Percentiles rank a stretch among this genome's conserved stretches.
Conservation (phyloP, 1,140 invertebrate species). For the Hyphantria cunea region DNA sequence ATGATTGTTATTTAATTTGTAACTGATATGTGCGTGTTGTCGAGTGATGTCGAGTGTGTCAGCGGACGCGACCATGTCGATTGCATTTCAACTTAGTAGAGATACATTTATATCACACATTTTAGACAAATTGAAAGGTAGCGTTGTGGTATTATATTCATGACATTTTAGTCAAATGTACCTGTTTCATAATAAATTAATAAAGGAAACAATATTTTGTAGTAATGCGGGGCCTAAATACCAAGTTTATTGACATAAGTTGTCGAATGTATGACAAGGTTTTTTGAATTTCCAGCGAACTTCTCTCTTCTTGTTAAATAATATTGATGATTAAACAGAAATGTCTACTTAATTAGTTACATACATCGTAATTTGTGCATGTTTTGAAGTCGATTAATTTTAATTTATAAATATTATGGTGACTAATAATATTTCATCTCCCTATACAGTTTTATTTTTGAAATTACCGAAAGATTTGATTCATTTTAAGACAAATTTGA, state of each 20-base stretch:
- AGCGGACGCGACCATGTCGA: constrained; percentile 7
- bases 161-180: constrained; percentile 68
- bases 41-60: background rate
- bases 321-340: constrained; percentile 6
- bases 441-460: no score
- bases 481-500: no score
- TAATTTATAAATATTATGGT: no score
- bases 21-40: constrained; percentile 5
- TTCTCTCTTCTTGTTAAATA: constrained; percentile 5
- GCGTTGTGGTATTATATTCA: constrained; percentile 61
- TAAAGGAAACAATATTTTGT: constrained; percentile 45
- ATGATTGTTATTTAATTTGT: constrained; percentile 19
- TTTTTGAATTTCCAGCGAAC: constrained; percentile 39
- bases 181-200: constrained; percentile 60
- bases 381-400: no score
- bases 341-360: constrained; percentile 6
- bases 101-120: constrained; percentile 46
- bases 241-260: constrained; percentile 38
- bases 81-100: constrained; percentile 60
- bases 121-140: constrained; percentile 55
- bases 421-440: no score
- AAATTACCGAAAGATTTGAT: no score
- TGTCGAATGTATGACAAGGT: constrained; percentile 30
- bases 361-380: background rate
- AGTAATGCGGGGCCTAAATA: constrained; percentile 63